Base-by-base conservation (phyloP, 2,113 vertebrate species). In the Heptranchias perlo region DNA sequence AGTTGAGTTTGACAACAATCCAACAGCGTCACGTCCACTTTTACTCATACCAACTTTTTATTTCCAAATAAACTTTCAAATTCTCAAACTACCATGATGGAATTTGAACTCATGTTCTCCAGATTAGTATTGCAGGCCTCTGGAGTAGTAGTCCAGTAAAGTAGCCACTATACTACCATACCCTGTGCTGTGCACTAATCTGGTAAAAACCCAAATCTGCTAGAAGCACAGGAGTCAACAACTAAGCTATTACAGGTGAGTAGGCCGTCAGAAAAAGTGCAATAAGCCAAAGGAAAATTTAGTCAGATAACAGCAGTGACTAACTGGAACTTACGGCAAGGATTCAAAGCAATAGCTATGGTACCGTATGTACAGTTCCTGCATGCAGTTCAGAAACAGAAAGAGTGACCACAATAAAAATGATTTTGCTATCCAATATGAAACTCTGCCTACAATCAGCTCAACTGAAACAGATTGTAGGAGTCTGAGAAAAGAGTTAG, bases 381-480 rank as follows among this genome's bases (percentile, higher is more conserved):
- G 1, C 89, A 96, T 61, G 28, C 23, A 5, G 13, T 73, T 95
- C 47, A 95, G 94, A 95, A 95, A 95, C 64, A 95, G 94, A 97
- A 97, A 97, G 96, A 97, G 21, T 82, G 95, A 96, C 78, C 69
- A 96, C 95, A 67, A 96, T 91, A 97, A 96, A 96, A 97, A 96
- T 44, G 96, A 96, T 97, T 31, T 84, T 97, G 96, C 96, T 61
- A 76, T 96, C 93, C 96, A 96, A 73, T 96, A 35, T 87, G 96
- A 96, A 96, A 96, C 96, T 65, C 31, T 87, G 62, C 64, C 67
- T 69, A 67, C 16, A 69, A 87, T 97, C 96, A 97, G 96, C 97
- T 98, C 97, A 97, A 97, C 97, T 93, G 96, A 97, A 97, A 97
- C 96, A 96, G 96, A 69, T 31, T 49, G 64, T 31, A 69, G 94